Evolutionary conservation across 2,888 invertebrate species (phyloP), one percentile per base, ranked within the genome.

Genomic region (Clusia tigrina): DNA sequence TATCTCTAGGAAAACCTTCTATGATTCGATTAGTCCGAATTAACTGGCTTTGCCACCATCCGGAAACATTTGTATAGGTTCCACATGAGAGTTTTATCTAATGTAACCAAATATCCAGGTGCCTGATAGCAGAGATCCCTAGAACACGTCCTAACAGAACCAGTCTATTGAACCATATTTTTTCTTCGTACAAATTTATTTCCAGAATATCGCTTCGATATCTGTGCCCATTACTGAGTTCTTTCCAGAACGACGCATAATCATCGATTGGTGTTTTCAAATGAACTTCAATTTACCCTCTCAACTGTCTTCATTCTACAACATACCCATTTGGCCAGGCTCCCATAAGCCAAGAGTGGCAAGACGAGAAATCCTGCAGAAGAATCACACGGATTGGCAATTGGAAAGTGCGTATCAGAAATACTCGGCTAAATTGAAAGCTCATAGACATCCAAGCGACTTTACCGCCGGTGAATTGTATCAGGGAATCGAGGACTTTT

Each of bases 241-340:
- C 18, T 74, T 74, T 17, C 78, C 80, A 0, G 81, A 82, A 15
- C 78, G 82, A 2, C 78, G 79, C 2, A 74, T 80, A 18, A 70
- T 79, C 2, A 63, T 81, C 48, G 84, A 84, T 72, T 81, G 81
- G 80, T 83, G 84, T n/a, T 81, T 83, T 56, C 81, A 79, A 68
- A 76, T 83, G 67, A 75, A 78, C 51, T 84, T 83, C 52, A 74
- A 74, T 25, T 63, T 83, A 37, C 84, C 84, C 1, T 64, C 58
- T 32, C 68, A 71, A 24, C 37, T 80, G 1, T 69, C 73, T 0
- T 73, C 74, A 1, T 83, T 83, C 64, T 83, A 82, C 52, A 78
- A 77, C 58, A 75, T 81, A 22, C 83, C 83, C 15, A 78, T 79
- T 10, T 83, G 83, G 83, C 79, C 83, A 1, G 75, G 74, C 3